Conservation (phyloP, 2,113 vertebrate species). For the Campylorhamphus procurvoides region DNA sequence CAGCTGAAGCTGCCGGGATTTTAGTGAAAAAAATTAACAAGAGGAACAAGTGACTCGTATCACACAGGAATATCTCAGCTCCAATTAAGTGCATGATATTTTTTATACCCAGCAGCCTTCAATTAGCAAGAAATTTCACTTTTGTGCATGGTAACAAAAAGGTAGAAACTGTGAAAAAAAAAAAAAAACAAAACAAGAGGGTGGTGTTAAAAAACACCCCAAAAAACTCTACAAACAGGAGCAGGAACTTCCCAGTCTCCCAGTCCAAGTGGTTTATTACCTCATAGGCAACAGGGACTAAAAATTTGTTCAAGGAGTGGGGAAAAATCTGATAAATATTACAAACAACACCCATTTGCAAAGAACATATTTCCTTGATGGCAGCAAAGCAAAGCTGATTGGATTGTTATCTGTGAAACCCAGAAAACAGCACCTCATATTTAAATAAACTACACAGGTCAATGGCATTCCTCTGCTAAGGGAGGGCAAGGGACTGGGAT, state of each 20-base stretch:
- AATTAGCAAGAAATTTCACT: neutral
- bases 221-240: neutral
- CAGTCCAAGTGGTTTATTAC: neutral
- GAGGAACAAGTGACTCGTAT: neutral
- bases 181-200: neutral
- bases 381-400: neutral
- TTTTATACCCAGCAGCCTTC: neutral
- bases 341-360: neutral
- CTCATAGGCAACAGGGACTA: slow-evolving; percentile 35
- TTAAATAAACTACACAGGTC: neutral
- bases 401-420: neutral
- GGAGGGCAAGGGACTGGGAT: neutral
- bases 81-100: neutral
- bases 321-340: slow-evolving; percentile 57
- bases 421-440: neutral
- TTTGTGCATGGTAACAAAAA: neutral
- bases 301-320: slow-evolving; percentile 4
- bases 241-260: neutral
- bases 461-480: rapidly evolving
- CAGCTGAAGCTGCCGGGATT: neutral
- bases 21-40: neutral
- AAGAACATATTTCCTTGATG: neutral
- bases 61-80: neutral
- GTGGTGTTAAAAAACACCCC: neutral
- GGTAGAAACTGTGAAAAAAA: neutral